Conservation (phyloP, 2,888 invertebrate species). For the Itoplectis maculator region DNA sequence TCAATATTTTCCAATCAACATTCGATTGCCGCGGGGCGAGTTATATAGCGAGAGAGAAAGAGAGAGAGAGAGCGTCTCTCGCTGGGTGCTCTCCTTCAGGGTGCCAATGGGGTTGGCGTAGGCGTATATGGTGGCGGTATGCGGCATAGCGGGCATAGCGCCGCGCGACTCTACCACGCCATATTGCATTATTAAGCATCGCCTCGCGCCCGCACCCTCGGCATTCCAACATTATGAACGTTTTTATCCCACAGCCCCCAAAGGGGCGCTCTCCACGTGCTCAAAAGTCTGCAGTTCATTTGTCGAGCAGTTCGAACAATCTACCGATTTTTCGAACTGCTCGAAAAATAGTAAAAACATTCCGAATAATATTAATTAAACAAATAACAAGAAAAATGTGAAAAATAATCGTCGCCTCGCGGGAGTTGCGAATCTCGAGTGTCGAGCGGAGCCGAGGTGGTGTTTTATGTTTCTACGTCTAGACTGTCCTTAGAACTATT, state of each 20-base stretch:
- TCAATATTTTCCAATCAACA: constrained; percentile 83
- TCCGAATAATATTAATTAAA: too few species aligned
- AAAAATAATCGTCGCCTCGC: too few species aligned
- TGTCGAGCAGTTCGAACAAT: background rate
- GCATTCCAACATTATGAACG: constrained; percentile 84
- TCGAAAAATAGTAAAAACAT: background rate
- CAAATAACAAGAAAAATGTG: too few species aligned
- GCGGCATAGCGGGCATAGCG: constrained; percentile 83
- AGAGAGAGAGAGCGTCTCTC: too few species aligned
- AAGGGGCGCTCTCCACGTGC: constrained; percentile 67
- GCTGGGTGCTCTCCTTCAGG: constrained; percentile 45
- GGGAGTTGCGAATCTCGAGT: background rate
- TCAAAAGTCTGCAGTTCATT: constrained; percentile 55
- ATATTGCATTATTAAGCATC: constrained; percentile 84
- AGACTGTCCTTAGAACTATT: constrained; percentile 23
- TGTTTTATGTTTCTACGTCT: constrained; percentile 15
- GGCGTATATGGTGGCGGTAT: constrained; percentile 82
- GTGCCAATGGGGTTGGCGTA: constrained; percentile 72
- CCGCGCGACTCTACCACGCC: constrained; percentile 81
- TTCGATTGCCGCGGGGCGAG: constrained; percentile 79
- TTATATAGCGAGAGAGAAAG: constrained; percentile 64
- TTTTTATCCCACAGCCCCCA: constrained; percentile 77
- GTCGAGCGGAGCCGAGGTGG: background rate
- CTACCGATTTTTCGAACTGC: constrained; percentile 10
- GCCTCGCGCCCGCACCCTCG: constrained; percentile 73